A percentile compares a stretch with the other conserved stretches of the same genome.
Evolutionary conservation across 2,797 vertebrate genomes (phyloP).

Genomic region (Clarias fuscus): DNA sequence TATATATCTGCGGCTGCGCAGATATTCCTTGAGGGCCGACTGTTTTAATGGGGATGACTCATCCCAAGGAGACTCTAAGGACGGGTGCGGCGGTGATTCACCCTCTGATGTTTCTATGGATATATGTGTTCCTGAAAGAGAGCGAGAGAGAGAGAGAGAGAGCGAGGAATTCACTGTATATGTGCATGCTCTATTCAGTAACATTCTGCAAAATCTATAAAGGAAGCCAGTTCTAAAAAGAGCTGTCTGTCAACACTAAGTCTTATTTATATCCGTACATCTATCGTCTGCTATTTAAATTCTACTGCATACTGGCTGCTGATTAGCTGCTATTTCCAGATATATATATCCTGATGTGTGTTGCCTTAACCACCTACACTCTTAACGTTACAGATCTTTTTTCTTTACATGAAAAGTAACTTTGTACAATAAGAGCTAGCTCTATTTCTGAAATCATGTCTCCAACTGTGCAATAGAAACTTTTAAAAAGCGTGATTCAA

Average conservation of each 20-base stretch:
- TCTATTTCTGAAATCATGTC: conserved; percentile 3
- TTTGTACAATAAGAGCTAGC: background rate
- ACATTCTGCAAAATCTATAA: conserved; percentile 21
- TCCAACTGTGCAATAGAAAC: background rate
- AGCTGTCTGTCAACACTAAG: conserved; percentile 2
- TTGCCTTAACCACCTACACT: conserved; percentile 25
- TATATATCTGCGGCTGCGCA: conserved; percentile 42
- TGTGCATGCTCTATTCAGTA: conserved; percentile 19
- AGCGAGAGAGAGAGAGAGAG: background rate
- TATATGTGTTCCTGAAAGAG: conserved; percentile 11
- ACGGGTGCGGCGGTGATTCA: conserved; percentile 72
- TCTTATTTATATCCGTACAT: conserved; percentile 2
- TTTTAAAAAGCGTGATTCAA: background rate
- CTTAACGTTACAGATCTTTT: background rate
- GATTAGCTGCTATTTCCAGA: conserved; percentile 24
- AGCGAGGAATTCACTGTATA: background rate
- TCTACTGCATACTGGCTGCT: background rate
- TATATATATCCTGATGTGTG: background rate
- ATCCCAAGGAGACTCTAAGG: conserved; percentile 73
- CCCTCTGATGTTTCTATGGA: conserved; percentile 50
- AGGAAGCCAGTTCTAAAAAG: conserved; percentile 6
- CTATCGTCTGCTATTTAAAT: background rate
- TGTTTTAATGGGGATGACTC: conserved; percentile 75
- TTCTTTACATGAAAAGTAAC: background rate
- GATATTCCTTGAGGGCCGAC: conserved; percentile 67